Percentiles rank a stretch among this genome's conserved stretches.
phyloP scores from a whole-genome alignment of 1,140 invertebrate genomes.

The Drosophila rhopaloa region DNA sequence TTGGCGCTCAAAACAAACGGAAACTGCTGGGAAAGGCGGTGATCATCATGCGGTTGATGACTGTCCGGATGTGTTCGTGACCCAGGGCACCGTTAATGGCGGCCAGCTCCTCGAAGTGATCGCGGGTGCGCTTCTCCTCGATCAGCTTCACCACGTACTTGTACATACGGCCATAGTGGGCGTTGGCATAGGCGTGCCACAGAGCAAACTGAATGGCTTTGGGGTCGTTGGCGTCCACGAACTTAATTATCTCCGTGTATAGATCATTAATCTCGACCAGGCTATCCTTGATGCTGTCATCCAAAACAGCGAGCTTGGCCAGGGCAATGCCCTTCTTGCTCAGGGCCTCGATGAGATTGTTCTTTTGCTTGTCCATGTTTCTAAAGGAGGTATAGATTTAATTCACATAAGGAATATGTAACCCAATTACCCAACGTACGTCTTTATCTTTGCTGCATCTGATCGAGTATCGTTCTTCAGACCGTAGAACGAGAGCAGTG shows the following conservation, averaged over 20 bases:
- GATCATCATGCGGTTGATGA: slow-evolving; percentile 77
- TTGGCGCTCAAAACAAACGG: slow-evolving; percentile 73
- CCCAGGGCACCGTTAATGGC: slow-evolving; percentile 88
- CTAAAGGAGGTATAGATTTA: slow-evolving; percentile 82
- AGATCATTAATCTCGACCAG: slow-evolving; percentile 88
- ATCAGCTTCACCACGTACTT: slow-evolving; percentile 91
- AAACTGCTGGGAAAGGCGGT: slow-evolving; percentile 71
- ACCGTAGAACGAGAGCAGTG: slow-evolving; percentile 91
- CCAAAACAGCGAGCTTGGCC: slow-evolving; percentile 87
- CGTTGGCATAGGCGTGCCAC: slow-evolving; percentile 91
- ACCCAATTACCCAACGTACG: slow-evolving; percentile 84
- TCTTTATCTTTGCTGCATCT: slow-evolving; percentile 92
- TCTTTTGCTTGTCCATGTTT: slow-evolving; percentile 93
- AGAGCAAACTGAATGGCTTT: slow-evolving; percentile 92
- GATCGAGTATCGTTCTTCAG: slow-evolving; percentile 91
- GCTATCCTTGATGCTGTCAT: slow-evolving; percentile 84
- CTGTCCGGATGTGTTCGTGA: slow-evolving; percentile 89
- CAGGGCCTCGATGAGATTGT: slow-evolving; percentile 90
- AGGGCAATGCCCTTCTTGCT: slow-evolving; percentile 90
- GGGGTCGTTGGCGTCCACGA: slow-evolving; percentile 90
- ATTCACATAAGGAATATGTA: rapidly evolving
- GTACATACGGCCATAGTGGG: slow-evolving; percentile 92
- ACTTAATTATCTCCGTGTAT: slow-evolving; percentile 90
- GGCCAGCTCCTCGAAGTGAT: slow-evolving; percentile 90
- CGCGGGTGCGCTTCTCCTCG: slow-evolving; percentile 91